Evolutionary conservation across 1,140 invertebrate genomes (phyloP), one percentile per base, ranked within the genome.

Genomic region (Arctopsyche grandis): DNA sequence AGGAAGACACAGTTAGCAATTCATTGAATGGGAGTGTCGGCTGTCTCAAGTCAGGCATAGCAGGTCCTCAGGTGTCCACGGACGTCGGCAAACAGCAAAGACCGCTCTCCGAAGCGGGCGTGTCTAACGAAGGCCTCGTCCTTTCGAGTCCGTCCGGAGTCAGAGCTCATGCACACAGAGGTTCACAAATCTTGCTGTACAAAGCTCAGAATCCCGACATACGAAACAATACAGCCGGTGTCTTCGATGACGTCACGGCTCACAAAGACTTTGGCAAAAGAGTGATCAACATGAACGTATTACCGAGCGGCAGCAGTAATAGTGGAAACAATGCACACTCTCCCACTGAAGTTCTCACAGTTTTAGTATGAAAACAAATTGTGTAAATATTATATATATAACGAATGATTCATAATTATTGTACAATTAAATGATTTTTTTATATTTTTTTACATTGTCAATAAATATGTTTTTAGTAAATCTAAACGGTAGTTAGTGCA

Each of bases 181-280:
- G 90, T 83, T 91, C 88, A 56, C 90, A 92, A 85, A 92, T 92
- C 52, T 87, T 93, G 84, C 88, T 93, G 73, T 92, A 92, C 86
- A 94, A 94, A 85, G 91, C 92, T 69, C 93, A 93, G 85, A 93
- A 93, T 86, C 89, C 91, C 38, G 94, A 95, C 84, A 92, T 94
- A 84, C 90, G 93, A 78, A 95, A 94, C 85, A 94, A 94, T 86
- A 94, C 93, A 14, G 93, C 93, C 73, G 91, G 92, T 81, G 92
- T 93, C 48, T 90, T 90, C 79, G 91, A 92, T 83, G 93, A 93
- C 84, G 90, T 90, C 16, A 88, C 88, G 48, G 88, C 91, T 9
- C 91, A 93, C 83, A 95, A 95, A 88, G 93, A 94, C 83, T 94
- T 94, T 86, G 93, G 90, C 80, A 94, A 95, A 86, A 92, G 93